Evolutionary conservation across 2,113 vertebrate genomes (phyloP), one percentile per base, ranked within the genome.

Genomic region (Aegypius monachus): DNA sequence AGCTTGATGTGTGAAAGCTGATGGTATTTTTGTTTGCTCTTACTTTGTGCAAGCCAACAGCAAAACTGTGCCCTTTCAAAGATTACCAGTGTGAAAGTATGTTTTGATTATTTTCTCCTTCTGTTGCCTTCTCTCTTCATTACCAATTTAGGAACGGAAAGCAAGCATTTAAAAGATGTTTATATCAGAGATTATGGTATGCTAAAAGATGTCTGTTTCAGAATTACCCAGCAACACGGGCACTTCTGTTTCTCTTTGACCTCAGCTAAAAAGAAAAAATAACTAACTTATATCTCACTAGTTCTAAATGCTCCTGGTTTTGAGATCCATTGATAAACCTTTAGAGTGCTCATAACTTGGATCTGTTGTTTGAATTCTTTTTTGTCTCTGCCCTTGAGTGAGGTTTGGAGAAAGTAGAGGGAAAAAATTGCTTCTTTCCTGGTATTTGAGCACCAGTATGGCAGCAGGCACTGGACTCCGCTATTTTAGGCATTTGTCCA

Each of bases 141-240:
- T 83, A 86, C 58, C 81, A 83, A 83, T 43, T 75, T 75, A 82
- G 79, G 82, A 87, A 66, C 11, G 10, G 78, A 95, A 84, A 90
- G 53, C 0, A 2, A 86, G 25, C 32, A 38, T 75, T 80, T 67
- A 38, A n/a, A 73, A 86, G 42, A 59, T 71, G 52, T 88, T 92
- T 79, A 27, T 71, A 43, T 5, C 50, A 11, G 81, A 74, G 79
- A 85, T 72, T 23, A 66, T 16, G 61, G 36, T 53, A 70, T 45
- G 70, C n/a, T 79, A 50, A 63, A 90, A 85, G 66, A 48, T 88
- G 32, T 16, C n/a, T 75, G 9, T 66, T 70, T 75, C 74, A 72
- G 80, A 83, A 82, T 79, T 86, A 22, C 47, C 74, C 58, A 86
- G 66, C 62, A 68, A 47, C 23, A 10, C 0, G 1, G 38, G 38